Evolutionary conservation across 2,797 vertebrate species (phyloP).

Genomic region (Lophius americanus): DNA sequence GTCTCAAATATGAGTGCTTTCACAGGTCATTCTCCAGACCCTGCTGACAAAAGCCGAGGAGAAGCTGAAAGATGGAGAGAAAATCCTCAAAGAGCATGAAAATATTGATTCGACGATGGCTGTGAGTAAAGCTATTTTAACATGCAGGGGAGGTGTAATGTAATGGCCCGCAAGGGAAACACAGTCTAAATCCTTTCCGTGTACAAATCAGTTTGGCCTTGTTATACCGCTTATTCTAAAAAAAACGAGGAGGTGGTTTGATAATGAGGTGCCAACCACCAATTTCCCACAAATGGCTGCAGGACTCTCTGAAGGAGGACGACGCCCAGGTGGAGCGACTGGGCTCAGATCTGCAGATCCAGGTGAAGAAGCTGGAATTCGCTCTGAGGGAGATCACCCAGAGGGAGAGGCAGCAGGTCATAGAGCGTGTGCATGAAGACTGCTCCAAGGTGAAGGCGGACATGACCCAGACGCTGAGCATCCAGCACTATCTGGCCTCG

Average conservation of each 20-base stretch:
- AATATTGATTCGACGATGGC: constrained; percentile 53
- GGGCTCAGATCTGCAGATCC: constrained; percentile 68
- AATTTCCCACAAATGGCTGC: constrained; percentile 1
- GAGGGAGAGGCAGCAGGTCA: constrained; percentile 70
- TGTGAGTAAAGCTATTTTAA: constrained; percentile 58
- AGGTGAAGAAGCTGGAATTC: constrained; percentile 70
- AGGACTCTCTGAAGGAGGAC: constrained; percentile 70
- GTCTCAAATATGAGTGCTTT: constrained; percentile 22
- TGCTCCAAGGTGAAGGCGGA: constrained; percentile 61
- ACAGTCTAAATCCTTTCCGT: background rate
- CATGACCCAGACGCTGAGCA: constrained; percentile 68
- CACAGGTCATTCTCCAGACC: constrained; percentile 70
- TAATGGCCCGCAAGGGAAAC: background rate
- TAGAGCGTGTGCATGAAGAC: constrained; percentile 62
- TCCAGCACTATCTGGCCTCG: constrained; percentile 70
- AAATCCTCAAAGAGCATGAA: constrained; percentile 72
- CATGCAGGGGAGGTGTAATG: background rate
- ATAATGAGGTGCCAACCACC: background rate
- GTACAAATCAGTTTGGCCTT: background rate
- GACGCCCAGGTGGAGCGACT: constrained; percentile 67
- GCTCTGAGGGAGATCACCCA: constrained; percentile 69
- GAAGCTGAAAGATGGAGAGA: constrained; percentile 70
- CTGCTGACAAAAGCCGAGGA: constrained; percentile 74
- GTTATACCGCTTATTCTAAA: background rate
- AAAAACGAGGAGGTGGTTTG: background rate